Base-by-base conservation (phyloP, 2,113 vertebrate species). In the Fregata magnificens region DNA sequence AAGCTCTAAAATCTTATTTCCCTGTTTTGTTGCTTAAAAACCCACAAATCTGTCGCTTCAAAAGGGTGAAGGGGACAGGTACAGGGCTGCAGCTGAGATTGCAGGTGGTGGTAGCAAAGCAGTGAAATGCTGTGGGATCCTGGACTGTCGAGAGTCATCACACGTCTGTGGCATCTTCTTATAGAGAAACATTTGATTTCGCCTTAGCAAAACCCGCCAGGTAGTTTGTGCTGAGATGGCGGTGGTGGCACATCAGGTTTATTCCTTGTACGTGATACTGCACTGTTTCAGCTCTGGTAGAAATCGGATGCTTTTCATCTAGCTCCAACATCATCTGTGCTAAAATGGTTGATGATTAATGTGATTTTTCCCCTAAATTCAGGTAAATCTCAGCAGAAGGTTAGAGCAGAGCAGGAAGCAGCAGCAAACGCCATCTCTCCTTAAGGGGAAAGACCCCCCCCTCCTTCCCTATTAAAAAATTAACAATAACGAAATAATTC, bases 171-270 rank as follows among this genome's bases (percentile, higher is more conserved):
- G 28, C 47, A 42, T 50, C 67, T 74, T 62, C 47, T 87, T 81
- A 42, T 5, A 40, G 59, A 44, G 38, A 20, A 85, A 47, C 0
- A 1, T 6, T 79, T 4, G 1, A 77, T 92, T 88, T 90, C 11
- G 49, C 24, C 40, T 63, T 21, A 26, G 18, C 38, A 55, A 67
- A 84, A 88, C 45, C 34, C 0, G 1, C 3, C 0, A 0, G 5
- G 14, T 59, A 24, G 13, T 70, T 65, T 70, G 45, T 66, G 44
- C 77, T 72, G 74, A 29, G 22, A 5, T 28, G 44, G 18, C 0
- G 2, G 28, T 0, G 0, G 34, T 66, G 62, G 40, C 42, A 31
- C 34, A 19, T 14, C 49, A 29, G 70, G 52, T 14, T 10, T 47
- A 45, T 66, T 69, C 36, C n/a, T 58, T 66, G 20, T 42, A 6